Evolutionary conservation across 2,797 vertebrate species (phyloP).

Genomic region (Heterohyrax brucei): DNA sequence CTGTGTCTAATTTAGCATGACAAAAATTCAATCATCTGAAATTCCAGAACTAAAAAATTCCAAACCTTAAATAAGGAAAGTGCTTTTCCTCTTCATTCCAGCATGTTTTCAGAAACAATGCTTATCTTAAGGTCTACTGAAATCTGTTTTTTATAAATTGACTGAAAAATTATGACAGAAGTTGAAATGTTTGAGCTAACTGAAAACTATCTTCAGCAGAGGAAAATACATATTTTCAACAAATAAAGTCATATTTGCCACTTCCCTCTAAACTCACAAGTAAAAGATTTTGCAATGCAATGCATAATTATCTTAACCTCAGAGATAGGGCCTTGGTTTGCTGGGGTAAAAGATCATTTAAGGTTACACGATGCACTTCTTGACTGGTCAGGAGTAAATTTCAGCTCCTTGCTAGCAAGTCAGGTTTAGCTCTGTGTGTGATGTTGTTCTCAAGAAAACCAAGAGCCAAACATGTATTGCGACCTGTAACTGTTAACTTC

Average conservation of each 20-base stretch:
- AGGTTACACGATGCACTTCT: conserved; percentile 54
- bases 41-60: conserved; percentile 27
- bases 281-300: conserved; percentile 37
- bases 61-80: neutral
- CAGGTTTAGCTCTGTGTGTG: neutral
- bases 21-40: conserved; percentile 22
- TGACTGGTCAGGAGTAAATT: neutral
- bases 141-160: conserved; percentile 42
- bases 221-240: neutral
- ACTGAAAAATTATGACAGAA: conserved; percentile 7
- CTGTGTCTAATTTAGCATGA: neutral
- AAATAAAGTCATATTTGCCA: conserved; percentile 24
- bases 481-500: neutral
- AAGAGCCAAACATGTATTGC: conserved; percentile 13
- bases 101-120: conserved; percentile 47
- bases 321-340: neutral
- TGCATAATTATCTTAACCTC: conserved; percentile 42
- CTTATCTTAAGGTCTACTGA: conserved; percentile 9
- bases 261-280: conserved; percentile 40
- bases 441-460: conserved; percentile 3
- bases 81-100: conserved; percentile 12
- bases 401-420: conserved; percentile 21
- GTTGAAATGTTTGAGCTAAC: conserved; percentile 18
- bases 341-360: conserved; percentile 21
- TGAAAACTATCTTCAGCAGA: conserved; percentile 1